Conservation (phyloP, 2,797 vertebrate species). For the Mus minutoides region DNA sequence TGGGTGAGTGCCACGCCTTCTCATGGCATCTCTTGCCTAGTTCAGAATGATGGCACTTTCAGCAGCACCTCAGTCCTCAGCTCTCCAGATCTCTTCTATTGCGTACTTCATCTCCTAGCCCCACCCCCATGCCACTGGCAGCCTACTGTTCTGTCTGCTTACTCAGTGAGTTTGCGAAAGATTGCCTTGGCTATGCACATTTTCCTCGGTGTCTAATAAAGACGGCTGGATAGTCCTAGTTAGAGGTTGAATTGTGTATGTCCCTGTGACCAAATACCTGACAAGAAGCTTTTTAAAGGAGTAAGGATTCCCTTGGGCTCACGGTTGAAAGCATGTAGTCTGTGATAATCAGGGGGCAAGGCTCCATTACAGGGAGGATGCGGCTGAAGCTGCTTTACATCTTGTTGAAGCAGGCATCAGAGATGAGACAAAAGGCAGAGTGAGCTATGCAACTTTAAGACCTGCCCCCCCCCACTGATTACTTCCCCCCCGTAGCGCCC, state of each 20-base stretch:
- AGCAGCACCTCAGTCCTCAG: constrained; percentile 50
- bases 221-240: neutral
- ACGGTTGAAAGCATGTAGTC: neutral
- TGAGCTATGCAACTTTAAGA: neutral
- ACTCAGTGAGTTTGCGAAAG: constrained; percentile 61
- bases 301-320: too few species aligned
- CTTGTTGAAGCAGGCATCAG: neutral
- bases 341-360: neutral
- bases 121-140: constrained; percentile 40
- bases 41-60: constrained; percentile 58
- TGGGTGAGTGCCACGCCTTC: neutral
- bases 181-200: neutral
- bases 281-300: neutral
- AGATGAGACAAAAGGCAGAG: neutral
- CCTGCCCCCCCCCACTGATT: neutral
- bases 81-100: constrained; percentile 45
- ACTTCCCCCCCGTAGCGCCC: neutral
- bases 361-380: neutral
- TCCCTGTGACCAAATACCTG: neutral
- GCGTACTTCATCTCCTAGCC: constrained; percentile 23
- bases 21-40: constrained; percentile 50
- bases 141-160: neutral
- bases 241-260: neutral
- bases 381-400: neutral
- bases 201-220: constrained; percentile 53